Evolutionary conservation across 2,888 invertebrate genomes (phyloP), one percentile per base, ranked within the genome.

Genomic region (Ectemnius lituratus): DNA sequence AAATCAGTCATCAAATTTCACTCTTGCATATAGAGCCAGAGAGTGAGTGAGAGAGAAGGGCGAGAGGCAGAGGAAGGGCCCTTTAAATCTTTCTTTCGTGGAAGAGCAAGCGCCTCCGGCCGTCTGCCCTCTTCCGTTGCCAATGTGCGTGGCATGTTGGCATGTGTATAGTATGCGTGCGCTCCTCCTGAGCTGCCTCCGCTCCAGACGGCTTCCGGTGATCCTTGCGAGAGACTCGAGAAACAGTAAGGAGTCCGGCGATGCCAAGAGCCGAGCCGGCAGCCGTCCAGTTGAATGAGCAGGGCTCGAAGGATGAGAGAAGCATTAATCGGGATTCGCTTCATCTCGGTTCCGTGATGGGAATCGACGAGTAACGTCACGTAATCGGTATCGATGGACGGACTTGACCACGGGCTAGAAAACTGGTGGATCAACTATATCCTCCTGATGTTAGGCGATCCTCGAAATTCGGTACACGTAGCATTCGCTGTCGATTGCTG

Each of bases 391-490:
- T 82, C 79, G 76, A 83, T 82, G 71, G 76, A 66, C 61, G 68
- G 67, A 52, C 70, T 71, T 79, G 75, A 80, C 75, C 82, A 70
- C 73, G 67, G 62, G 75, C 77, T 79, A 77, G 74, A 84, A 83
- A 85, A 82, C 73, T 68, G 77, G 75, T 75, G 62, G 66, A 75
- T 66, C 64, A 81, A 64, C 49, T 64, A 66, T 75, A 77, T 74
- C 75, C 72, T 67, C 75, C 46, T 67, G 66, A 23, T 63, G 57
- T 47, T 61, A 37, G 58, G 59, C 8, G 23, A 23, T 62, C 65
- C 37, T 63, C 61, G 63, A 72, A 67, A 85, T 84, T 85, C 86
- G 56, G 46, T 18, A 74, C 85, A 85, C 85, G 86, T 85, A 84
- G 76, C 72, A 68, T 58, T 76, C 57, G 49, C 81, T 69, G 73